Evolutionary conservation across 2,797 vertebrate species (phyloP).

Genomic region (Agapornis canus): DNA sequence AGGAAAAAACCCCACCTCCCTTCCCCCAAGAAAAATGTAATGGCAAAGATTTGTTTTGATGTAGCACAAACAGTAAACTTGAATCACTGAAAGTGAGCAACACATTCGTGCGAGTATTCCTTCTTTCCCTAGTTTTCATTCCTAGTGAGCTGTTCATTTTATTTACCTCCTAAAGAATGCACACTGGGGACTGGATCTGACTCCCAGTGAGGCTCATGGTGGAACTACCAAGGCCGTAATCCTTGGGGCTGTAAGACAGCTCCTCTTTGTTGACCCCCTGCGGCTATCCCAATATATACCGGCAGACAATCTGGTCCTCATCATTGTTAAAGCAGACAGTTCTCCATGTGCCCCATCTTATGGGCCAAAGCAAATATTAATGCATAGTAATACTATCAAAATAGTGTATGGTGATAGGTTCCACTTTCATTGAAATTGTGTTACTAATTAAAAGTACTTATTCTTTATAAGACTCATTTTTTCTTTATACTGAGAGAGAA

Average conservation of each 20-base stretch:
- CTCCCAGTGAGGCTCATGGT: background rate
- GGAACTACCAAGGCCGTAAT: background rate
- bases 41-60: conserved; percentile 46
- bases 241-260: background rate
- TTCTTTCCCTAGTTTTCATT: conserved; percentile 45
- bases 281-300: background rate
- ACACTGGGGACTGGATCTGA: background rate
- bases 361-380: background rate
- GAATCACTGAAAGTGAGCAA: conserved; percentile 14
- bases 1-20: conserved; percentile 20
- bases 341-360: background rate
- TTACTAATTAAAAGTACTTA: conserved; percentile 20
- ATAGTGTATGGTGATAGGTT: background rate
- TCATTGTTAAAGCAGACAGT: background rate
- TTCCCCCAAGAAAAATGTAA: conserved; percentile 56
- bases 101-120: background rate
- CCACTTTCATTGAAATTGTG: background rate
- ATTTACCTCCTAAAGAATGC: background rate
- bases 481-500: background rate
- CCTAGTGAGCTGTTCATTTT: conserved; percentile 9
- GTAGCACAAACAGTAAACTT: conserved; percentile 16
- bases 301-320: background rate
- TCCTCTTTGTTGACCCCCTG: background rate
- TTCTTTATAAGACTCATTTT: background rate
- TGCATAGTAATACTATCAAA: background rate